A percentile compares a stretch with the other conserved stretches of the same genome.
Conservation (phyloP, 2,888 invertebrate species). For the Eupithecia inturbata region DNA sequence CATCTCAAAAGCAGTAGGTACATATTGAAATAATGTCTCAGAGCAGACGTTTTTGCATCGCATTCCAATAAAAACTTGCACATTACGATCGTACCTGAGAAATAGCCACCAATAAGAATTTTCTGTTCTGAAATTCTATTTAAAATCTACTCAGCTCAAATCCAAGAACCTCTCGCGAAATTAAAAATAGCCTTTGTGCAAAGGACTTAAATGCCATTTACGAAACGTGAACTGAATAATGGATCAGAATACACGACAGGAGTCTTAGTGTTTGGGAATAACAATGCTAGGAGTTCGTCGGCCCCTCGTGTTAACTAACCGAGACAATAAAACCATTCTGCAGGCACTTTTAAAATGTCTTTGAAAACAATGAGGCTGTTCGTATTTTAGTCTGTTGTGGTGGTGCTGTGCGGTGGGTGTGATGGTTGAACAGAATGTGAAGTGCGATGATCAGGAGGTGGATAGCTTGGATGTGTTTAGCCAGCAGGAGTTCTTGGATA, state of each 20-base stretch:
- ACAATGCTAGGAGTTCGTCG: constrained; percentile 78
- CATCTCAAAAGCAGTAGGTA: too few species aligned
- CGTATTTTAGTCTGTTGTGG: constrained; percentile 42
- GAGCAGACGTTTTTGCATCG: constrained; percentile 17
- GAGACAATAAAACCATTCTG: constrained; percentile 60
- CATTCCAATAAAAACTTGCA: background rate
- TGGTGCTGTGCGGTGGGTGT: constrained; percentile 48
- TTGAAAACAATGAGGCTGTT: constrained; percentile 52
- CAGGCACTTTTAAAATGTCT: constrained; percentile 64
- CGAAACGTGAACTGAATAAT: constrained; percentile 73
- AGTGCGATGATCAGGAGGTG: constrained; percentile 67
- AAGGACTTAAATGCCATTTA: constrained; percentile 67
- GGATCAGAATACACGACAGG: constrained; percentile 54
- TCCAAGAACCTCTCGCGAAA: constrained; percentile 22
- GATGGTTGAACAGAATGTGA: constrained; percentile 74
- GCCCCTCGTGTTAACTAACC: constrained; percentile 70
- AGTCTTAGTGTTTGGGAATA: constrained; percentile 77
- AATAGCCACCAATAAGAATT: background rate
- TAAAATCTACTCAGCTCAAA: constrained; percentile 8
- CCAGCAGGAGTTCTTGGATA: constrained; percentile 73
- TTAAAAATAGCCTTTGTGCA: constrained; percentile 47
- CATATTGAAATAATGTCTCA: constrained; percentile 20
- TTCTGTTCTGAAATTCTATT: background rate
- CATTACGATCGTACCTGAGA: background rate
- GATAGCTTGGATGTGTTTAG: constrained; percentile 75